Evolutionary conservation across 2,113 vertebrate genomes (phyloP), one percentile per base, ranked within the genome.

Genomic region (Trochalopteron elliotii): DNA sequence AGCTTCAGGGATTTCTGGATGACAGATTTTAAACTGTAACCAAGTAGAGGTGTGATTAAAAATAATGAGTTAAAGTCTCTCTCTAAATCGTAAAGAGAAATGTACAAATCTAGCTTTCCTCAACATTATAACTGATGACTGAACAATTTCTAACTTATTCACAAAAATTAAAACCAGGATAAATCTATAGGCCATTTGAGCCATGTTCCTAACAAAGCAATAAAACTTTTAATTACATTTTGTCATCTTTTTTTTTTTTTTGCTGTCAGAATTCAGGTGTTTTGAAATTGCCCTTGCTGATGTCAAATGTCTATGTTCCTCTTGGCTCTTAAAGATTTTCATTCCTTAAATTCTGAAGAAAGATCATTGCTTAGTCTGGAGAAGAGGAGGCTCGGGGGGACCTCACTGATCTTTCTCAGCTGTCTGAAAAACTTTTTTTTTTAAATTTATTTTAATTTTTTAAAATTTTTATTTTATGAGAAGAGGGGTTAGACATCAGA

Each of bases 1-100:
- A 94, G 4, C 96, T 88, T 92, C 64, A 88, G 84, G 93, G 88
- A 94, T 85, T 95, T 95, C 78, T 94, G 87, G 85, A 86, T 90
- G 87, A 87, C 53, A 91, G 74, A 82, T 69, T 97, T 91, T 93
- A 78, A 90, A 72, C 50, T 90, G 67, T 76, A 91, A 90, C 39
- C 53, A 79, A 87, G 68, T 30, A 93, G 60, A 89, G 87, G 42
- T 91, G 42, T 91, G 77, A 90, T 93, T 95, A 93, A 87, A 96
- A 96, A 72, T 84, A 93, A 92, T 69, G 40, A 87, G 35, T 24
- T 87, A 88, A 94, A 96, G 39, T 27, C 11, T 84, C 5, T 63
- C 30, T 87, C 52, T 65, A 33, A 76, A 57, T 65, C 87, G 37
- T 57, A 86, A 93, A 87, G 30, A 30, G 40, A 93, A 75, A 55